Evolutionary conservation across 2,888 invertebrate species (phyloP).

Genomic region (Ellobium chinense): DNA sequence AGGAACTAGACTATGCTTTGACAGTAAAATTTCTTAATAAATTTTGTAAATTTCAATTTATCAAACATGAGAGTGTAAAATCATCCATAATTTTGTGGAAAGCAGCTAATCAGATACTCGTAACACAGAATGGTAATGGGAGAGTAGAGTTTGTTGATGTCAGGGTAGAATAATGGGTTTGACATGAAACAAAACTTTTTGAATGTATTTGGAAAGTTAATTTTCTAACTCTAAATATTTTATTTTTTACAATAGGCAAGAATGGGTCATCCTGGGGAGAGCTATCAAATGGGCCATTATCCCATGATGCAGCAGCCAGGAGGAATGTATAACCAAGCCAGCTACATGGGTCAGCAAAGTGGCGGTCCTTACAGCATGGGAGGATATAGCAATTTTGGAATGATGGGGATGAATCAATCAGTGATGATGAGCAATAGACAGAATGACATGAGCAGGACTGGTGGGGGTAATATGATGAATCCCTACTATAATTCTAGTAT

Average conservation of each 20-base stretch:
- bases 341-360: conserved; percentile 39
- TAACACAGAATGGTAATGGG: no score
- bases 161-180: no score
- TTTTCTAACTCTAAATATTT: neutral
- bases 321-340: conserved; percentile 35
- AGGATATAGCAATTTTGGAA: conserved; percentile 24
- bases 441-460: conserved; percentile 22
- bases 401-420: conserved; percentile 16
- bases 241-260: conserved; percentile 28
- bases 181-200: no score
- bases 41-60: no score
- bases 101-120: no score
- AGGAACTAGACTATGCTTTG: no score
- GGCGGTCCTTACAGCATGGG: conserved; percentile 30
- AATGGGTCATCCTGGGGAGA: conserved; percentile 36
- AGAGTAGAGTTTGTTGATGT: no score
- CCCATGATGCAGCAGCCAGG: conserved; percentile 42
- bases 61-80: no score
- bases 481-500: conserved; percentile 25
- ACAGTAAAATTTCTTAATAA: no score
- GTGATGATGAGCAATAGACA: conserved; percentile 18
- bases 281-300: conserved; percentile 38
- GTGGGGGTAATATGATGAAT: conserved; percentile 17
- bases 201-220: neutral
- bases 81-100: no score